A percentile compares a stretch with the other conserved stretches of the same genome.
These are phyloP conservation scores for Morpho deidamia DNA, from an alignment of 2,888 invertebrate species.

Conservation along the genomic window DNA sequence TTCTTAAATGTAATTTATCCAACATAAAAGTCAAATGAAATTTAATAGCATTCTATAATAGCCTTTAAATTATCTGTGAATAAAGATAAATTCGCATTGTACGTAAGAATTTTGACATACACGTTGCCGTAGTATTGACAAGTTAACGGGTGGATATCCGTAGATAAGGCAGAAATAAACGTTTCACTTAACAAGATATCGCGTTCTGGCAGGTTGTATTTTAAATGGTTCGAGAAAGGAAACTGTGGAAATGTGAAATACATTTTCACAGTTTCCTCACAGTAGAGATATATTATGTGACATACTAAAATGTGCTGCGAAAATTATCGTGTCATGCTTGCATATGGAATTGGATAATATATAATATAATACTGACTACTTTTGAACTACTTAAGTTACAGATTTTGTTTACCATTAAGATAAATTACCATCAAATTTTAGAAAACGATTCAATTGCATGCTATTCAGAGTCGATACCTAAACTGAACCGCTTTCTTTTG, in stretches of 20 bases:
- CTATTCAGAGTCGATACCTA: no score
- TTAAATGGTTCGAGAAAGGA: constrained; percentile 18
- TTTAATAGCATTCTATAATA: neutral
- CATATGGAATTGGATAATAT: neutral
- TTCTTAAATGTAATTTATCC: neutral
- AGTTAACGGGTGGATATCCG: constrained; percentile 24
- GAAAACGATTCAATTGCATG: no score
- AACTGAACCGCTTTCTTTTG: no score
- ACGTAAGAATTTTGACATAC: neutral
- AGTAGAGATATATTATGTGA: constrained; percentile 14
- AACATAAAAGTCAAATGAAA: neutral
- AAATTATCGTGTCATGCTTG: constrained; percentile 9
- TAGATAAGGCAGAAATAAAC: constrained; percentile 25
- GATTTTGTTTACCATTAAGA: no score
- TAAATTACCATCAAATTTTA: no score
- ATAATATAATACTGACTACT: no score
- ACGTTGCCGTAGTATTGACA: constrained; percentile 11
- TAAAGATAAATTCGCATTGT: neutral
- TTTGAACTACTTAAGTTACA: no score
- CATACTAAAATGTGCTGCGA: constrained; percentile 7
- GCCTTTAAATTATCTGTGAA: neutral
- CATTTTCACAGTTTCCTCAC: constrained; percentile 1
- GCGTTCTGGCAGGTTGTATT: constrained; percentile 20
- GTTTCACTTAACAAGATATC: constrained; percentile 28
- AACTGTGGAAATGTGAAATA: constrained; percentile 16